Conservation (phyloP, 2,888 invertebrate genomes). For the Drosophila austrosaltans region DNA sequence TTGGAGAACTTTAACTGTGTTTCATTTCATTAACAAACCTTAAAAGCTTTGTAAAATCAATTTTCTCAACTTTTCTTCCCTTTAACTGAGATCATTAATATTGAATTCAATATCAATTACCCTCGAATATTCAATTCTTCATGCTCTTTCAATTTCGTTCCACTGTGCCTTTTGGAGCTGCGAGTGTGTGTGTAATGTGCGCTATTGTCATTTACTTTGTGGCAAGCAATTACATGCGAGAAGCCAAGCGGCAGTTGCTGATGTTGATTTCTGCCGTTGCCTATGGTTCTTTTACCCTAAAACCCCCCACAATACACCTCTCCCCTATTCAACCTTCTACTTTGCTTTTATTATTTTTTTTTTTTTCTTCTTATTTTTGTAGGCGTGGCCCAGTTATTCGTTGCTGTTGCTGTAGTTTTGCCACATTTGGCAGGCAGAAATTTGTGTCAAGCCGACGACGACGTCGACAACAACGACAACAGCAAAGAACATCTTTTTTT, state of each 20-base stretch:
- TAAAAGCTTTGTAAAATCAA: too few relatives aligned
- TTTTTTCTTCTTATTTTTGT: slow-evolving; percentile 47
- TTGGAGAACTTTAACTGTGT: too few relatives aligned
- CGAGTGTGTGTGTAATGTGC: slow-evolving; percentile 12
- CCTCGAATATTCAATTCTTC: neutral
- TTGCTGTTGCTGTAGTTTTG: slow-evolving; percentile 56
- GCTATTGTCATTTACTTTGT: slow-evolving; percentile 76
- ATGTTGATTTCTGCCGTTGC: slow-evolving; percentile 51
- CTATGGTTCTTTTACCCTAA: slow-evolving; percentile 51
- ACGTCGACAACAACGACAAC: neutral
- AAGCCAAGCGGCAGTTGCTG: slow-evolving; percentile 61
- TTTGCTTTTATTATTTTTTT: slow-evolving; percentile 4
- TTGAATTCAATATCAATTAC: neutral
- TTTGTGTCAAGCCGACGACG: slow-evolving; percentile 72
- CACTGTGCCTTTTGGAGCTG: slow-evolving; percentile 59
- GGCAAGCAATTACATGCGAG: slow-evolving; percentile 75
- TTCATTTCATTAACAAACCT: too few relatives aligned
- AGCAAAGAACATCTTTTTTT: slow-evolving; percentile 49
- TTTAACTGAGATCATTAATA: neutral
- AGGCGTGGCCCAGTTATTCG: slow-evolving; percentile 71
- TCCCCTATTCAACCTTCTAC: neutral
- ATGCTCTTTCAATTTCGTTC: slow-evolving; percentile 16
- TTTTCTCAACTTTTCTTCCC: too few relatives aligned
- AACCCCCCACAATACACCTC: neutral
- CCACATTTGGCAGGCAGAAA: slow-evolving; percentile 75